phyloP scores from a whole-genome alignment of 2,113 vertebrate species.

The Anguilla rostrata region DNA sequence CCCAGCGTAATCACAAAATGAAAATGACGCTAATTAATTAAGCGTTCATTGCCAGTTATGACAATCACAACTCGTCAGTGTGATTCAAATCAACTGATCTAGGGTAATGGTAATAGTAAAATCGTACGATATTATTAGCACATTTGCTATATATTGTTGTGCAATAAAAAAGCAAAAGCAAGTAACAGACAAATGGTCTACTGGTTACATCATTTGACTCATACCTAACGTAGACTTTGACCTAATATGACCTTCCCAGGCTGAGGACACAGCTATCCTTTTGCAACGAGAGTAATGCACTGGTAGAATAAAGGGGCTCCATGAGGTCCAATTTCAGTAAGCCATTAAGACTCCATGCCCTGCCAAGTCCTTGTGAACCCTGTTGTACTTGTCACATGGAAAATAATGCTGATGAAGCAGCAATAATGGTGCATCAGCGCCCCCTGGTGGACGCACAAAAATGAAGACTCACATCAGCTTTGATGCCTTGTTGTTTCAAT shows the following conservation, averaged over 20 bases:
- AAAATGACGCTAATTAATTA: not conserved
- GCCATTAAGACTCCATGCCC: not conserved
- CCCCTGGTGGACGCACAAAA: not conserved
- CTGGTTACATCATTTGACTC: not conserved
- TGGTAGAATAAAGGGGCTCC: not conserved
- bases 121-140: not conserved
- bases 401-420: not conserved
- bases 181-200: too few relatives aligned
- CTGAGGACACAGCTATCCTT: not conserved
- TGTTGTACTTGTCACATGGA: not conserved
- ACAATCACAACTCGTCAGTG: not conserved
- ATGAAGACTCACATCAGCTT: not conserved
- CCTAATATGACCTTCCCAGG: too few relatives aligned
- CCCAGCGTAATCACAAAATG: not conserved
- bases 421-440: not conserved
- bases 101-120: too few relatives aligned
- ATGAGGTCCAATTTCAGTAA: not conserved
- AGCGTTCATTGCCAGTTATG: not conserved
- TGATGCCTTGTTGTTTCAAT: not conserved
- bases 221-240: not conserved
- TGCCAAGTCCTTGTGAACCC: not conserved
- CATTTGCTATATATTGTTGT: not conserved
- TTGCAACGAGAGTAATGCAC: not conserved
- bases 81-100: not conserved
- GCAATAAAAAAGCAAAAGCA: too few relatives aligned